Base-by-base conservation (phyloP, 1,140 invertebrate genomes). In the Nylanderia fulva region DNA sequence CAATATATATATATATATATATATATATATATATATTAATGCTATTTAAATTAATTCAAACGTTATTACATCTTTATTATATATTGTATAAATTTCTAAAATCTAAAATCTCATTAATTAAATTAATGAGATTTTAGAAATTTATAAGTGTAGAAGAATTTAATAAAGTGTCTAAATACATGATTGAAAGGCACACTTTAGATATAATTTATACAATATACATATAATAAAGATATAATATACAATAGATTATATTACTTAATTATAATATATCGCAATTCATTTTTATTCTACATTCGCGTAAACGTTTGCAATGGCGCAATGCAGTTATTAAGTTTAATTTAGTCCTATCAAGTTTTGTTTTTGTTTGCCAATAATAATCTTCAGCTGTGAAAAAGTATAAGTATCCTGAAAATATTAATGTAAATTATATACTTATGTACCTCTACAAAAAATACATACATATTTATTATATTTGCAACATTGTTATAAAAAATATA, bases 351-450 rank as follows among this genome's bases (percentile, higher is more conserved):
- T 94, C 93, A 18, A 94, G 61, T 84, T 94, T 94, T 1, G 36
- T 24, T 61, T 92, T 90, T 1, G 86, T 93, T 21, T 92, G 90
- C 18, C 68, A 90, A 39, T 92, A 74, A 85, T 93, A 95, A 92
- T 95, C 94, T 29, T 93, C 91, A 8, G 85, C 89, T 0, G 92
- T 94, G 63, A 95, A 95, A 42, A 94, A 95, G 8, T 92, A 90
- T 18, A 91, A 76, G 29, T 84, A 86, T 68, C 90, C 93, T 94
- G 63, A 79, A 92, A 91, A 77, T 72, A 85, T 63, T 54, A 61
- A 84, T 79, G 60, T 60, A 84, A 39, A 13, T 48, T 45, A n/a
- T 75, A 48, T 18, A 75, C 13, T n/a, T n/a, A n/a, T n/a, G n/a
- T n/a, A n/a, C n/a, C n/a, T n/a, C n/a, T n/a, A n/a, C n/a, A n/a